These are phyloP conservation scores for Brienomyrus brachyistius DNA, from an alignment of 2,113 vertebrate species.

Conservation along the genomic window DNA sequence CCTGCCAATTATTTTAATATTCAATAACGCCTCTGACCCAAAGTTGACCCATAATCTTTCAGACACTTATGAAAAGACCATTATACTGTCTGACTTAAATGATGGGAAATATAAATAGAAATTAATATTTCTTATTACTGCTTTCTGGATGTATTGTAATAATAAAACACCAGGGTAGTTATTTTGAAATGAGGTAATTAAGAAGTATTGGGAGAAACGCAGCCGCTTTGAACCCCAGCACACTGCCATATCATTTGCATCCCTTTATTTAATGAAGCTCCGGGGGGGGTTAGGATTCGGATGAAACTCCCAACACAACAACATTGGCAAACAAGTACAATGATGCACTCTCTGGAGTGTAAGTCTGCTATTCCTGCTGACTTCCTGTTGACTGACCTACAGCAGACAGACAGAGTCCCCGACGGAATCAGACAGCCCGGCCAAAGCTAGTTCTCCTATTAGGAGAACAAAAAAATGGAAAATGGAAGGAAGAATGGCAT, in stretches of 20 bases:
- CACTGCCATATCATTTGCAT: conserved; percentile 68
- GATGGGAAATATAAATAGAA: conserved; percentile 4
- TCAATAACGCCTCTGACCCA: background rate
- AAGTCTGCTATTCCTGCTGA: conserved; percentile 22
- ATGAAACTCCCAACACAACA: conserved; percentile 62
- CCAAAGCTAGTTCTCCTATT: conserved; percentile 47
- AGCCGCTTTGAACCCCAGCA: conserved; percentile 55
- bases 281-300: conserved; percentile 46
- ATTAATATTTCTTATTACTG: conserved; percentile 21
- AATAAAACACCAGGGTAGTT: conserved; percentile 65
- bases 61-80: background rate
- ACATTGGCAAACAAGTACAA: conserved; percentile 62
- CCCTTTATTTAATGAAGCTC: conserved; percentile 69
- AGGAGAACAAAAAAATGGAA: conserved; percentile 39
- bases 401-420: conserved; percentile 45
- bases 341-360: conserved; percentile 45
- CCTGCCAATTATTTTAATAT: background rate
- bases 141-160: conserved; percentile 48
- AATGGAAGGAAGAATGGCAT: conserved; percentile 41
- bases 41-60: background rate
- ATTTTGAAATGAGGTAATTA: conserved; percentile 69
- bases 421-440: conserved; percentile 47
- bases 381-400: conserved; percentile 52
- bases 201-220: conserved; percentile 60
- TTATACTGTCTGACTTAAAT: background rate